A percentile compares a stretch with the other conserved stretches of the same genome.
phyloP scores from a whole-genome alignment of 2,797 vertebrate species.

The Austrolebias charrua region DNA sequence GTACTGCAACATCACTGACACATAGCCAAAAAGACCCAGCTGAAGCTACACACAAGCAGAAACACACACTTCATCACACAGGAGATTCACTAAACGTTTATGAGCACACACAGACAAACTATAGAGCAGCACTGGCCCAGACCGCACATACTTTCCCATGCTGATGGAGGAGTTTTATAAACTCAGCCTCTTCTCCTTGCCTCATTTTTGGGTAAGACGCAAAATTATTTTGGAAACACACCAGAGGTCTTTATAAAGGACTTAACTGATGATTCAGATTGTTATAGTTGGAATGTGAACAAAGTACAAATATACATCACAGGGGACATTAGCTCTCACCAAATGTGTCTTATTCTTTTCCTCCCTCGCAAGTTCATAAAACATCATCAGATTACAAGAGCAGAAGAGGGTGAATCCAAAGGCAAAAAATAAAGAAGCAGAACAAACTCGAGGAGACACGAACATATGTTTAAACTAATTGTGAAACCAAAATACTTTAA shows the following conservation, averaged over 20 bases:
- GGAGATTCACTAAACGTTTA: slow-evolving; percentile 16
- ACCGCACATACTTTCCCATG: slow-evolving; percentile 71
- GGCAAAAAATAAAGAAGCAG: slow-evolving; percentile 32
- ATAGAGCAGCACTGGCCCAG: slow-evolving; percentile 22
- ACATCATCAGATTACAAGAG: slow-evolving; percentile 60
- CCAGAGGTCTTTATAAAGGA: slow-evolving; percentile 42
- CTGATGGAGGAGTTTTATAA: slow-evolving; percentile 65
- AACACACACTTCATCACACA: slow-evolving; percentile 7
- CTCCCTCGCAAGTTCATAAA: slow-evolving; percentile 46
- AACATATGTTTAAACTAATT: neutral
- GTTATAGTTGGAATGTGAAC: slow-evolving; percentile 75
- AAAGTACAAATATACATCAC: slow-evolving; percentile 70
- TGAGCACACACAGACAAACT: slow-evolving; percentile 11
- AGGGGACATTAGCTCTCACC: slow-evolving; percentile 56
- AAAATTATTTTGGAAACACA: slow-evolving; percentile 63
- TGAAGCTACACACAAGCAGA: slow-evolving; percentile 16
- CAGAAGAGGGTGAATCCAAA: slow-evolving; percentile 51
- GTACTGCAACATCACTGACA: slow-evolving; percentile 49
- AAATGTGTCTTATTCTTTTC: slow-evolving; percentile 36
- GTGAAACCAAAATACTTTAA: neutral
- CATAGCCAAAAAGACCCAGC: slow-evolving; percentile 35
- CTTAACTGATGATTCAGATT: slow-evolving; percentile 68
- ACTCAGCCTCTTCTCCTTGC: slow-evolving; percentile 53
- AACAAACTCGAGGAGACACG: slow-evolving; percentile 1
- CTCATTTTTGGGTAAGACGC: slow-evolving; percentile 57